Evolutionary conservation across 1,140 invertebrate genomes (phyloP).

Genomic region (Drosophila pandora): DNA sequence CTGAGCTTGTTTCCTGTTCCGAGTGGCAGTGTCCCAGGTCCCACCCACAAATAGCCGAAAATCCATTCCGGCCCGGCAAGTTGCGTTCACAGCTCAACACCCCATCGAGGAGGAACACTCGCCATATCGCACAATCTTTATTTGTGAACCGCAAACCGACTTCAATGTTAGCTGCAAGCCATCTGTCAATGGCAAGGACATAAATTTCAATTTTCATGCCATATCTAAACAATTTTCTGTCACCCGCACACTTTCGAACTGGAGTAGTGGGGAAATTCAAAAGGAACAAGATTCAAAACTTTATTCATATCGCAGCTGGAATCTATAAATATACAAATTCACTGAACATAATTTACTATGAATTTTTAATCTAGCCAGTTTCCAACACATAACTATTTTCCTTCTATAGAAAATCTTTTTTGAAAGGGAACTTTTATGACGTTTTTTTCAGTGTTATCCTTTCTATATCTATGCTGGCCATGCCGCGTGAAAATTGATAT

Average conservation of each 20-base stretch:
- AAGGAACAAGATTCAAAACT: conserved; percentile 60
- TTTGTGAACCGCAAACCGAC: conserved; percentile 44
- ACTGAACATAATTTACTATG: not conserved
- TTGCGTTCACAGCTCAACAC: conserved; percentile 31
- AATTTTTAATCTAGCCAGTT: no score
- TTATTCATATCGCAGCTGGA: conserved; percentile 60
- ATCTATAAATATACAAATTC: conserved; percentile 42
- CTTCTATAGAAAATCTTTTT: no score
- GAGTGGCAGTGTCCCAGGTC: not conserved
- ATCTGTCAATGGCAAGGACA: conserved; percentile 71
- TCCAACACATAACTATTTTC: not conserved
- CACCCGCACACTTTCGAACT: conserved; percentile 31
- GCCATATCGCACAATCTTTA: conserved; percentile 47
- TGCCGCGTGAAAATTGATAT: conserved; percentile 74
- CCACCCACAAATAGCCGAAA: conserved; percentile 10
- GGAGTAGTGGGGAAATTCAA: conserved; percentile 10
- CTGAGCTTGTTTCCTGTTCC: not conserved
- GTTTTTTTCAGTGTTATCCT: conserved; percentile 22
- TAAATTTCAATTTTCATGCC: conserved; percentile 80
- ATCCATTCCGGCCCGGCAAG: conserved; percentile 24
- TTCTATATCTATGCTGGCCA: conserved; percentile 44
- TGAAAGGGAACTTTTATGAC: no score
- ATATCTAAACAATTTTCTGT: conserved; percentile 76
- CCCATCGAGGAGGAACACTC: conserved; percentile 12
- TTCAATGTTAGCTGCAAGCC: conserved; percentile 51